Evolutionary conservation across 2,797 vertebrate genomes (phyloP).

Genomic region (Acestrorhynchus altus): DNA sequence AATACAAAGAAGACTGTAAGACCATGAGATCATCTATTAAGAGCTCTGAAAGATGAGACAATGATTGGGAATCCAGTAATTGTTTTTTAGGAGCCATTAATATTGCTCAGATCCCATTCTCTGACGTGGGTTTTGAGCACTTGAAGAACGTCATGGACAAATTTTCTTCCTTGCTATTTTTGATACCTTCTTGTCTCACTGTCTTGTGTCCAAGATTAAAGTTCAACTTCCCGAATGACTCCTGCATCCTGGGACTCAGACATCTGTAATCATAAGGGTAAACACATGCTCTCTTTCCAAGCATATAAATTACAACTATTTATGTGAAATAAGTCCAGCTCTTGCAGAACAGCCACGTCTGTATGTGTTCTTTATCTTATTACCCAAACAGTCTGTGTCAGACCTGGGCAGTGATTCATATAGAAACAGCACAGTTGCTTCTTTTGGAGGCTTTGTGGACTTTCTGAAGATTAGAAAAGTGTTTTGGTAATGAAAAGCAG

Average conservation of each 20-base stretch:
- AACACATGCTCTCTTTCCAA: neutral
- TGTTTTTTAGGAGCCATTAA: neutral
- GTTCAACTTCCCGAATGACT: slow-evolving; percentile 1
- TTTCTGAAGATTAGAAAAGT: neutral
- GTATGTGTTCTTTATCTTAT: neutral
- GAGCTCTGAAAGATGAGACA: neutral
- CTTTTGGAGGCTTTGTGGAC: neutral
- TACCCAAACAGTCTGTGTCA: neutral
- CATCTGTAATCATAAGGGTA: neutral
- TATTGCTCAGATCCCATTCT: neutral
- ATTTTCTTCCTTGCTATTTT: neutral
- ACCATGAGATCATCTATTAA: slow-evolving; percentile 3
- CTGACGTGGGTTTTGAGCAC: neutral
- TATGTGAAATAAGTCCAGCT: neutral
- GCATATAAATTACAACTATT: neutral
- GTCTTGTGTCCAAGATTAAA: slow-evolving; percentile 14
- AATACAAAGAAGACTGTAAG: slow-evolving; percentile 6
- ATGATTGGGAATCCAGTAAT: slow-evolving; percentile 1
- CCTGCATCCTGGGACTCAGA: neutral
- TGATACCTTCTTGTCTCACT: neutral
- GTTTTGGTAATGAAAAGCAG: neutral
- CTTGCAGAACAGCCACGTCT: neutral
- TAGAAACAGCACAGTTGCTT: neutral
- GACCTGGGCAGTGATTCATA: neutral
- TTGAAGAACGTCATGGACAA: neutral